Conservation (phyloP, 2,888 invertebrate genomes). For the Eulithis prunata region DNA sequence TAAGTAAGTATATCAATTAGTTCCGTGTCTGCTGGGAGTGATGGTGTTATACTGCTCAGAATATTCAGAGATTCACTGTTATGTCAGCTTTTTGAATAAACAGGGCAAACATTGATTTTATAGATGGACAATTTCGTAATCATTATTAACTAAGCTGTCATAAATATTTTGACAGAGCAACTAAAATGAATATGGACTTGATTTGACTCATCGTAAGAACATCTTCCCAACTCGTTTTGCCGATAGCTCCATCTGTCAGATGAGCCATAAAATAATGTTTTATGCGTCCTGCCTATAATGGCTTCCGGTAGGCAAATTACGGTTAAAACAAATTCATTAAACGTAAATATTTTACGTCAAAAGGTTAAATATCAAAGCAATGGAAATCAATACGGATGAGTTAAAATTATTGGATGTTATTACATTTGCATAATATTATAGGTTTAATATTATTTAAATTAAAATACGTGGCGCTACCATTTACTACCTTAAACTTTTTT, state of each 20-base stretch:
- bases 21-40: too few species aligned
- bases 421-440: slow-evolving; percentile 24
- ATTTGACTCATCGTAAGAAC: slow-evolving; percentile 3
- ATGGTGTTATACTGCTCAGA: too few species aligned
- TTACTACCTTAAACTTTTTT: background rate
- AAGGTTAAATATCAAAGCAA: slow-evolving; percentile 35
- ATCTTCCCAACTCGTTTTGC: slow-evolving; percentile 42
- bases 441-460: slow-evolving; percentile 14
- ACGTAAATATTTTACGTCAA: slow-evolving; percentile 33
- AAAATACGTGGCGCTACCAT: slow-evolving; percentile 4
- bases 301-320: slow-evolving; percentile 63
- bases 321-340: slow-evolving; percentile 57
- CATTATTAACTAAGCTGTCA: too few species aligned
- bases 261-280: slow-evolving; percentile 56
- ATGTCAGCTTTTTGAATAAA: too few species aligned
- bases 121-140: too few species aligned
- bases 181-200: background rate
- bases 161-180: too few species aligned
- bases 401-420: slow-evolving; percentile 7
- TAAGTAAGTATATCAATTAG: too few species aligned
- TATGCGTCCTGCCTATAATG: slow-evolving; percentile 65
- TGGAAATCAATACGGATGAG: slow-evolving; percentile 19
- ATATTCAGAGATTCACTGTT: too few species aligned
- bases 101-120: too few species aligned
- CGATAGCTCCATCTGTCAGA: slow-evolving; percentile 50